Base-by-base conservation (phyloP, 2,113 vertebrate genomes). In the Leucosticte australis region DNA sequence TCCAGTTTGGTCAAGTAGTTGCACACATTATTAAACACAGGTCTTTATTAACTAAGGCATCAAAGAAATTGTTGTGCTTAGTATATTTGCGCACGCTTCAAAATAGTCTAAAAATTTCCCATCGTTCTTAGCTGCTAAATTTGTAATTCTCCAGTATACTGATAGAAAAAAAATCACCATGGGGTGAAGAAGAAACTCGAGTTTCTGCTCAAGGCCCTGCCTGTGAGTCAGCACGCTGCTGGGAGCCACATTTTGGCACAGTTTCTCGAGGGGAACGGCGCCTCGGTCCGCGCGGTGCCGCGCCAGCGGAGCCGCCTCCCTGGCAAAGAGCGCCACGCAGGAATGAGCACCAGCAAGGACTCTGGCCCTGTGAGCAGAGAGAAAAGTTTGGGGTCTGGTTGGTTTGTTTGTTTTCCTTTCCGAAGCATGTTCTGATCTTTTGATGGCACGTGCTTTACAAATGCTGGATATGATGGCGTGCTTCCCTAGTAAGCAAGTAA, bases 281-380 rank as follows among this genome's bases (percentile, higher is more conserved):
- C 26, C 56, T 55, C 1, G 1, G 23, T 52, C 1, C 2, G 23
- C 0, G 0, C 0, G 0, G 55, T 6, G 0, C 56, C 44, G 1
- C 0, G 1, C 74, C 53, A 41, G 30, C 8, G 13, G 41, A 63
- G n/a, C 44, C 0, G 0, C 39, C 57, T 89, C 47, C 46, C 41
- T 62, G 59, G 59, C 50, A 64, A 53, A 50, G 81, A 67, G 46
- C 56, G 0, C 64, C 44, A 17, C 4, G 6, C 67, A 37, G 0
- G 0, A 59, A 46, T 30, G 11, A 87, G 42, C 82, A 57, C 3
- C 5, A 87, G 27, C 60, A 70, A 83, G 46, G 50, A 44, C 60
- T 93, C 68, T 75, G 85, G 37, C 53, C 55, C 50, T 6, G 10
- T 69, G 74, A 88, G 71, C 87, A 85, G 86, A 83, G 78, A 83